A percentile compares a stretch with the other conserved stretches of the same genome.
Evolutionary conservation across 1,140 invertebrate genomes (phyloP).

Genomic region (Atta texana): DNA sequence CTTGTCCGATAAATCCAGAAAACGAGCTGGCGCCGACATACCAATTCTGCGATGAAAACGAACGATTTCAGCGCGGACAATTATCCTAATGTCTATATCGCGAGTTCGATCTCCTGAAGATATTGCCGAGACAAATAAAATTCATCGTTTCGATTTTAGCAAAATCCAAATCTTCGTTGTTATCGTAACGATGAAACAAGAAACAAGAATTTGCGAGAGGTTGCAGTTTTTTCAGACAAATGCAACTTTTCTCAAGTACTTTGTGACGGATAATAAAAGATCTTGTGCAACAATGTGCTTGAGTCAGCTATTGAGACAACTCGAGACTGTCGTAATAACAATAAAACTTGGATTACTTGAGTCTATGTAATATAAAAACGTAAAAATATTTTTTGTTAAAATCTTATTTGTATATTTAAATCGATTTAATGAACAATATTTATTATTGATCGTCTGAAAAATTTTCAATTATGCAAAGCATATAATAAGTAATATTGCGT

Average conservation of each 20-base stretch:
- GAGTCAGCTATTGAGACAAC: background rate
- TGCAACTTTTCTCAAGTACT: background rate
- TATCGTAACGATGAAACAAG: conserved; percentile 34
- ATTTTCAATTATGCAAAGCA: background rate
- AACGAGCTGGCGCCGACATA: conserved; percentile 48
- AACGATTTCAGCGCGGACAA: conserved; percentile 53
- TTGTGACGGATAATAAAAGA: conserved; percentile 13
- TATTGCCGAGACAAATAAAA: conserved; percentile 11
- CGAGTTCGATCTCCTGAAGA: conserved; percentile 21
- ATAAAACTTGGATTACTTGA: background rate
- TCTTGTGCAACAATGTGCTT: background rate
- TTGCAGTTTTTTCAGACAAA: background rate
- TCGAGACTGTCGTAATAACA: conserved; percentile 7
- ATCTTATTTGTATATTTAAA: background rate
- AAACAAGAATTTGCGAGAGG: conserved; percentile 11
- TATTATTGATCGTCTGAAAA: background rate
- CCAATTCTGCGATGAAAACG: conserved; percentile 19
- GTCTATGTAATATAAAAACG: background rate
- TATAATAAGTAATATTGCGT: too few species aligned
- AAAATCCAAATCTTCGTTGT: conserved; percentile 14
- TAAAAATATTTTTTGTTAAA: background rate
- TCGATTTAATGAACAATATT: background rate
- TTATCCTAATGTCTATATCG: conserved; percentile 76
- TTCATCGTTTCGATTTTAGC: conserved; percentile 35
- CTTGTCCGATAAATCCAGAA: conserved; percentile 50